Evolutionary conservation across 2,113 vertebrate genomes (phyloP).

Genomic region (Rattus norvegicus): DNA sequence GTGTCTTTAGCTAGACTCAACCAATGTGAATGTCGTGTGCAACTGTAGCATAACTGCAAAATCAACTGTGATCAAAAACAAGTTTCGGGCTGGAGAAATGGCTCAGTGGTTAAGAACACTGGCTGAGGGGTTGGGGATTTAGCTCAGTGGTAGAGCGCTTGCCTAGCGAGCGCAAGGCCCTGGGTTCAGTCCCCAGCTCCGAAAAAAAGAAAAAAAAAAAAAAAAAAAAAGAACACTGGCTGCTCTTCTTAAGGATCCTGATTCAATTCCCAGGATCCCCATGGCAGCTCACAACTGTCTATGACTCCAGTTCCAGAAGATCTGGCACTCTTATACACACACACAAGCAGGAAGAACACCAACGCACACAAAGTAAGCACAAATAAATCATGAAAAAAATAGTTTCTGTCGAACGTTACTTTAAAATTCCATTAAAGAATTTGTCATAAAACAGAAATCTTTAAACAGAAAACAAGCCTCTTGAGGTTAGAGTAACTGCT

Average conservation of each 20-base stretch:
- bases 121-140: no score
- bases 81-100: not conserved
- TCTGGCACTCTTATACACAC: not conserved
- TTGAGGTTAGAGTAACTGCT: not conserved
- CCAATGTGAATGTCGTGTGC: not conserved
- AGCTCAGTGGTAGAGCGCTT: no score
- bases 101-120: not conserved
- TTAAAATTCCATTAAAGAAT: conserved; percentile 39
- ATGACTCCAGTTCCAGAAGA: not conserved
- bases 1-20: not conserved
- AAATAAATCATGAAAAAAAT: not conserved
- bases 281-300: not conserved
- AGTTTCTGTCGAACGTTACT: not conserved
- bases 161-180: no score
- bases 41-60: conserved; percentile 33
- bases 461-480: conserved; percentile 21
- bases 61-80: conserved; percentile 27
- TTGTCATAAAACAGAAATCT: not conserved
- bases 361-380: not conserved
- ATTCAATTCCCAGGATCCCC: not conserved
- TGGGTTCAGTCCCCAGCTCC: no score
- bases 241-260: not conserved
- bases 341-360: not conserved
- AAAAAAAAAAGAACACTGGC: not conserved
- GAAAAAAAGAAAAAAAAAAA: no score